These are phyloP conservation scores for Lacerta bilineata DNA, from an alignment of 2,797 vertebrate species.

Conservation along the genomic window DNA sequence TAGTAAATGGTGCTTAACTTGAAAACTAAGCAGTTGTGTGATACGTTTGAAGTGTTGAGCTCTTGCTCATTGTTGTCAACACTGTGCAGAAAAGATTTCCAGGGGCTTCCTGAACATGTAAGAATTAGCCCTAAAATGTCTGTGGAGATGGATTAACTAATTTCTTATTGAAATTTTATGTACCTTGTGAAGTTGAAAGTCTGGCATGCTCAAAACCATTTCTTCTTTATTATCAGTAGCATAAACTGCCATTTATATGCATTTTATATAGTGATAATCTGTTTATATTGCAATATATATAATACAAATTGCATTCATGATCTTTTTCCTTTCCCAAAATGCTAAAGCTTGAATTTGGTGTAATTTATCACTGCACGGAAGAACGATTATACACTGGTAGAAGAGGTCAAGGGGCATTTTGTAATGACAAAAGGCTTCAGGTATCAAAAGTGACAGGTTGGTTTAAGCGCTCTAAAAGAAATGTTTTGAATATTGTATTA, in stretches of 20 bases:
- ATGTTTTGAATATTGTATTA: constrained; percentile 61
- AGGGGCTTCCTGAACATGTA: background rate
- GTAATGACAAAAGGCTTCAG: constrained; percentile 85
- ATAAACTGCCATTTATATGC: constrained; percentile 63
- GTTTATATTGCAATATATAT: constrained; percentile 67
- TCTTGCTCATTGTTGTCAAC: background rate
- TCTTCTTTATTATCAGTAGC: constrained; percentile 55
- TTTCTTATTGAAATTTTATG: constrained; percentile 57
- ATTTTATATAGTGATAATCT: constrained; percentile 71
- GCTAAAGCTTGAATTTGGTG: constrained; percentile 88
- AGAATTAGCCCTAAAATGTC: background rate
- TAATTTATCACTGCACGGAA: constrained; percentile 90
- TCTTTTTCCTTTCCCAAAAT: constrained; percentile 71
- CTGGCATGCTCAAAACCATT: constrained; percentile 57
- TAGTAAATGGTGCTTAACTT: no score
- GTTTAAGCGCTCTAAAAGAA: constrained; percentile 72
- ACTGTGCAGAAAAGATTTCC: background rate
- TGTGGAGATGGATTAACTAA: constrained; percentile 9
- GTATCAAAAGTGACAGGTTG: constrained; percentile 88
- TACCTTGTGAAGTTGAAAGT: constrained; percentile 53
- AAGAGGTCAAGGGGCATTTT: constrained; percentile 88
- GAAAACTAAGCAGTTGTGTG: background rate
- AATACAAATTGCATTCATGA: constrained; percentile 69
- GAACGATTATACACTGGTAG: constrained; percentile 88
- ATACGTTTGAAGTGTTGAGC: background rate